A percentile compares a stretch with the other conserved stretches of the same genome.
Evolutionary conservation across 2,113 vertebrate genomes (phyloP).

Genomic region (Rhinichthys klamathensis): DNA sequence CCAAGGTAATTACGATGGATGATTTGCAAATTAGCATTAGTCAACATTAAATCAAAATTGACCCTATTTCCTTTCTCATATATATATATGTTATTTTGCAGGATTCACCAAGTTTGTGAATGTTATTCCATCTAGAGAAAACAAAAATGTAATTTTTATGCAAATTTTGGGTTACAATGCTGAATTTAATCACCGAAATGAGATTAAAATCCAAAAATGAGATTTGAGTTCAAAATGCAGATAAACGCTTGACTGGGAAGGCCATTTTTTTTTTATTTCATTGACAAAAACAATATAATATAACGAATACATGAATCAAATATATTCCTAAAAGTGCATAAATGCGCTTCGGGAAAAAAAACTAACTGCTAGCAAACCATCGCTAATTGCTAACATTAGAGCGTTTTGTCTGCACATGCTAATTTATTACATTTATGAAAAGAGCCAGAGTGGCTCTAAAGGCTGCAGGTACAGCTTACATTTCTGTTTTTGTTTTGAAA

Average conservation of each 20-base stretch:
- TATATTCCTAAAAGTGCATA: neutral
- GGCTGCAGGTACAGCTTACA: neutral
- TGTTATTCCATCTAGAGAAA: neutral
- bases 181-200: neutral
- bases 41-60: slow-evolving; percentile 16
- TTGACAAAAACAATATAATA: too few species aligned
- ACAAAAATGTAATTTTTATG: neutral
- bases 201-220: neutral
- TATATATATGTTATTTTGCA: too few species aligned
- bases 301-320: neutral
- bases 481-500: neutral
- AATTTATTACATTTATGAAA: neutral
- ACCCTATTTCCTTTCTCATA: neutral
- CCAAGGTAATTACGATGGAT: slow-evolving; percentile 5
- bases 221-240: neutral
- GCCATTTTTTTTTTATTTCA: too few species aligned
- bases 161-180: neutral
- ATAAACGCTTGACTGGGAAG: neutral
- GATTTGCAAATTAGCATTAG: neutral
- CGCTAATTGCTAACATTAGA: neutral
- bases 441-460: neutral
- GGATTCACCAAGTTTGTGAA: neutral
- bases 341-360: neutral
- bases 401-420: neutral
- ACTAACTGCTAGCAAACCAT: neutral